Base-by-base conservation (phyloP, 2,113 vertebrate genomes). In the Sarotherodon lohbergeri region DNA sequence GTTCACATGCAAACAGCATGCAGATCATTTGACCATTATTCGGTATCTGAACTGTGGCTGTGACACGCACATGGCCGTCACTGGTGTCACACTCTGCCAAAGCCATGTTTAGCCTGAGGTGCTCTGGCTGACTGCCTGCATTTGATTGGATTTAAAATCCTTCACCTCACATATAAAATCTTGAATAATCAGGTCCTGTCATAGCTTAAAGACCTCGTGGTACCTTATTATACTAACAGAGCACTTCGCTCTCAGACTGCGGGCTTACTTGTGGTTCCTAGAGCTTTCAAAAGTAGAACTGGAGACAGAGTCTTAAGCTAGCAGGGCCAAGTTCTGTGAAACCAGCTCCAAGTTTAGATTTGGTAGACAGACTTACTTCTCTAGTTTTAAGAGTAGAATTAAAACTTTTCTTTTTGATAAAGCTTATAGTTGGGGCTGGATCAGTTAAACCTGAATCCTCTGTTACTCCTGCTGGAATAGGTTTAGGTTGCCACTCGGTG, bases 41-140 rank as follows among this genome's bases (percentile, higher is more conserved):
- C 7, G 11, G 27, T 78, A 82, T 81, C 82, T 82, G 22, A 82
- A 50, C 54, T 78, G 81, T 68, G 63, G 24, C 56, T 57, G 87
- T 46, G 78, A 80, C 80, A n/a, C 12, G 27, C 36, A 55, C 80
- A 19, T 27, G 66, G 76, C 27, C 41, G 6, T 81, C 55, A 19
- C 39, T 32, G 24, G 71, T 59, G 78, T 81, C 46, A 36, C 78
- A 50, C 66, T 71, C 61, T 17, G 34, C 46, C 39, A 82, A 82
- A n/a, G 27, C 80, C 39, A 29, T 81, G 71, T 83, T 88, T 57
- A 89, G 85, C 86, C 85, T 3, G 5, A n/a, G 81, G 87, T 81
- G 4, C 73, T 85, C 46, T 86, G 83, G 89, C 46, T 91, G 68
- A 87, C 88, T 91, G 86, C 56, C 88, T 73, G 84, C 80, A 68